Base-by-base conservation (phyloP, 2,888 invertebrate species). In the Cephus rjabovi region DNA sequence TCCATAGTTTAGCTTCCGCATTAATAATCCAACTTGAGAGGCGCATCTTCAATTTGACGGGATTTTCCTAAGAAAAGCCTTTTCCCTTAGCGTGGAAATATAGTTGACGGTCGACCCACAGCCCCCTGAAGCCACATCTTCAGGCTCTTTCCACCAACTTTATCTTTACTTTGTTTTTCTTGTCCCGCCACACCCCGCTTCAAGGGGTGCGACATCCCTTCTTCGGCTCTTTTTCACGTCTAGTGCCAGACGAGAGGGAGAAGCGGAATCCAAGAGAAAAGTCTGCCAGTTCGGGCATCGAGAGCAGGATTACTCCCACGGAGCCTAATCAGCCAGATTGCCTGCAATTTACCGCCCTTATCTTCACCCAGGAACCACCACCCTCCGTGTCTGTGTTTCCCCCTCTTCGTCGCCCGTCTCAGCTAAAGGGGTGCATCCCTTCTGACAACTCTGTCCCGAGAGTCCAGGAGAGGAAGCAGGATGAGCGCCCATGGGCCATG, bases 291-390 rank as follows among this genome's bases (percentile, higher is more conserved):
- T 75, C 75, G 73, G 74, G 79, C 78, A 76, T 77, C 77, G 79
- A 74, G 76, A 81, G 82, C 80, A 84, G 87, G 88, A 89, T 88
- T 87, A 89, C 87, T 84, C 85, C 83, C 84, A 81, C 80, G 83
- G 85, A 88, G 88, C 86, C 89, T 90, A 90, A 90, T 90, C 90
- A 90, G 84, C 88, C 84, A 87, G 89, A 90, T 90, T 90, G 89
- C 86, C 84, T 84, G 89, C 88, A 90, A 90, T 89, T 89, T 88
- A 84, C 88, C 86, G 82, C 85, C 86, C 87, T 89, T 89, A 89
- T 89, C 86, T 87, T 81, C 84, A 75, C 74, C 77, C 37, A 15
- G 23, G 76, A 79, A 34, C 83, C 81, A 79, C 75, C 82, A 79
- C 33, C 71, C 71, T 34, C 71, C 23, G 12, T 34, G 33, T 6